Evolutionary conservation across 2,888 invertebrate genomes (phyloP), one percentile per base, ranked within the genome.

Genomic region (Napeogenes sylphis): DNA sequence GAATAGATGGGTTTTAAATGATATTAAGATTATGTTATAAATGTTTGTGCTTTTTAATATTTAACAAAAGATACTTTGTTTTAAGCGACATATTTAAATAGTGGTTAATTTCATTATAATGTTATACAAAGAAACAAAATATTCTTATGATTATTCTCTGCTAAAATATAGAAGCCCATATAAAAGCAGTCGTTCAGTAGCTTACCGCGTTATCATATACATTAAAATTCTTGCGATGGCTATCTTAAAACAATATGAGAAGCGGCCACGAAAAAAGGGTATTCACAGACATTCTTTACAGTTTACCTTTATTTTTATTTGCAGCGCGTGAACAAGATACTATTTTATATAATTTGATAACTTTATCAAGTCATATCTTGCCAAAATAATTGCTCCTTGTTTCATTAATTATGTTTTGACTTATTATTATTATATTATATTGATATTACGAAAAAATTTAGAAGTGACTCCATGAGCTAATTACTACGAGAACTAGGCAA

Each of bases 1-100:
- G 45, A 63, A 59, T 67, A 63, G 67, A 64, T 65, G 45, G 55
- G 58, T 62, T 57, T 51, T 30, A 51, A 51, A 51, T 30, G 42
- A 42, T 42, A 42, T 42, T 42, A 42, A 42, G 42, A 42, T 61
- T 32, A 57, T 60, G 32, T 14, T 42, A 42, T 47, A 58, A 55
- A 58, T 58, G 30, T 30, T 57, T 58, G 54, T 35, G 21, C 21
- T 21, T 21, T 21, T 21, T 21, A n/a, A 21, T 21, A 21, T 21
- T 21, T 21, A 21, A 21, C 21, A 21, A 21, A 21, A 21, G 21
- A 21, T 21, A 21, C 21, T 21, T 21, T 21, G 1, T 21, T 21
- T 21, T 21, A 21, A 21, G 21, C 21, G 21, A 21, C 21, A 21
- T 21, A 21, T 21, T 21, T 21, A 21, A 21, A 21, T 21, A 21